Base-by-base conservation (phyloP, 1,140 invertebrate species). In the Panulirus ornatus region DNA sequence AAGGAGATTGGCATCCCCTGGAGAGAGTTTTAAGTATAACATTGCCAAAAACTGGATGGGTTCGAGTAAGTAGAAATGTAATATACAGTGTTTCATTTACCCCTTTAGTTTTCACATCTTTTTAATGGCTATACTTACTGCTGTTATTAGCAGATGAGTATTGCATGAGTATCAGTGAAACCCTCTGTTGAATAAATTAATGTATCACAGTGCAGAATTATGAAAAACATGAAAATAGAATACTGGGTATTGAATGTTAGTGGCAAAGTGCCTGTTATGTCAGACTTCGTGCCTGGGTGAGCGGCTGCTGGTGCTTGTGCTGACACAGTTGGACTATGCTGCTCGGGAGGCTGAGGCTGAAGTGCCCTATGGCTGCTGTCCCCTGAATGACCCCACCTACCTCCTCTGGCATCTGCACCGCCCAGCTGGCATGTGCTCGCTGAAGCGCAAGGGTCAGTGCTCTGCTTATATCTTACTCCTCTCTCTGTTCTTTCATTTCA, bases 371-470 rank as follows among this genome's bases (percentile, higher is more conserved):
- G 89, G 91, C 14, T 92, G 92, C 86, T 92, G 90, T 75, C 86
- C 88, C 75, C 84, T 91, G 42, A 54, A 27, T 19, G 84, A 92
- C 51, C 92, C 90, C 1, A 78, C 88, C 40, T 91, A 92, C 84
- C 81, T 92, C 81, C 85, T 89, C 27, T 81, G 91, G 90, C 86
- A 92, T 70, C 85, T 92, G 63, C 91, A 93, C 82, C 91, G 92
- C 79, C 92, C 91, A 16, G 92, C 92, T 84, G 92, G 92, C 92
- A 93, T 92, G 93, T 93, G 92, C 81, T 88, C 87, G 44, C 66
- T 90, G 81, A 87, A 90, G 84, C 71, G 88, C 66, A 82, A 90
- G 86, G 91, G 91, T 91, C 85, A 90, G 91, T 78, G 78, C 70
- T 88, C 36, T 63, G 38, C 81, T 84, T 84, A 51, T 6, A 38